Percentiles rank a stretch among this genome's conserved stretches.
phyloP scores from a whole-genome alignment of 1,140 invertebrate species.

The Drosophila novamexicana region DNA sequence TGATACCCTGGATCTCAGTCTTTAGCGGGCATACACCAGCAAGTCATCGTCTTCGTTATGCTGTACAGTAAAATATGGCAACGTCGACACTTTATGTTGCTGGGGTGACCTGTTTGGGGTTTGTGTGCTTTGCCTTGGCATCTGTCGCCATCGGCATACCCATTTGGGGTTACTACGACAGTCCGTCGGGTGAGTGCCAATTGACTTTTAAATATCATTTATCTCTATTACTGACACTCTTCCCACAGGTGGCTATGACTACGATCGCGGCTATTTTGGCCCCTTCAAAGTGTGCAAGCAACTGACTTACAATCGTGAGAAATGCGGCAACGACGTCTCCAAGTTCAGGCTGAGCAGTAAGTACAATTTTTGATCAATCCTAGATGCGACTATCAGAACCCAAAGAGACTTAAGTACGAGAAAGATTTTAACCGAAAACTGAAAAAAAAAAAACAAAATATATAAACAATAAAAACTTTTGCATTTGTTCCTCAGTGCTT shows the following conservation, averaged over 20 bases:
- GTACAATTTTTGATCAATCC: constrained; percentile 55
- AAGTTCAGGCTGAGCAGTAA: constrained; percentile 92
- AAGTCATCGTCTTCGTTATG: constrained; percentile 67
- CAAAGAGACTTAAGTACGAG: neutral
- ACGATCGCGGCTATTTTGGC: constrained; percentile 92
- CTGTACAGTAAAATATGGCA: constrained; percentile 83
- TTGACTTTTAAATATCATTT: constrained; percentile 34
- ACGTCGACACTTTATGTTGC: constrained; percentile 88
- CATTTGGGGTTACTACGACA: constrained; percentile 92
- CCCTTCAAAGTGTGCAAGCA: constrained; percentile 94
- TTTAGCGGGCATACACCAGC: constrained; percentile 32
- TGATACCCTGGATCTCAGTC: constrained; percentile 57
- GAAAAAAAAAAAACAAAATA: no score
- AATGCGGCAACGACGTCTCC: constrained; percentile 91
- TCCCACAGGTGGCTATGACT: constrained; percentile 74
- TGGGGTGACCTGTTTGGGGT: constrained; percentile 90
- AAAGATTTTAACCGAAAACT: neutral
- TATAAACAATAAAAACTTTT: no score
- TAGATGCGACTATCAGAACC: neutral
- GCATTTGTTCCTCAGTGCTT: no score
- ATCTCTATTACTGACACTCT: constrained; percentile 77
- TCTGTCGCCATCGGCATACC: constrained; percentile 90
- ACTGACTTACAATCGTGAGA: constrained; percentile 91
- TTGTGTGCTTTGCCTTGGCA: constrained; percentile 91
- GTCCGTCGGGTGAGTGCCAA: constrained; percentile 81